A percentile compares a stretch with the other conserved stretches of the same genome.
These are phyloP conservation scores for Sinopyrophorus schimmeli DNA, from an alignment of 2,888 invertebrate species.

Conservation along the genomic window DNA sequence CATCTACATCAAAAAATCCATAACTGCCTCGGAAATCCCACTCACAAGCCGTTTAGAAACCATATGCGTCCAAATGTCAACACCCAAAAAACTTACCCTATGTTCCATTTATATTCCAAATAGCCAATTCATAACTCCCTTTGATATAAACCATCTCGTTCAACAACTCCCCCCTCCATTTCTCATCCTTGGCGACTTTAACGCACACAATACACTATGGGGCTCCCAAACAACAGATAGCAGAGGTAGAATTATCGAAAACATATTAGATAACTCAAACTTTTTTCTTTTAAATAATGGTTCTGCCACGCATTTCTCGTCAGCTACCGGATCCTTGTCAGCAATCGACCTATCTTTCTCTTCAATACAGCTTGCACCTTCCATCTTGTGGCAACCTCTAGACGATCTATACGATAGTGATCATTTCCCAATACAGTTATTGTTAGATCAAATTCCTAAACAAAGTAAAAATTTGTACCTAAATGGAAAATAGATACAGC, in stretches of 20 bases:
- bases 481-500: constrained; percentile 1
- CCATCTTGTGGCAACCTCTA: background rate
- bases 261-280: constrained; percentile 8
- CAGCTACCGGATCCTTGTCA: background rate
- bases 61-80: no score
- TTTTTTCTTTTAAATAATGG: constrained; percentile 4
- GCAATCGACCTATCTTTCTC: background rate
- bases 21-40: no score
- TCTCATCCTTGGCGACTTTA: background rate
- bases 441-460: no score
- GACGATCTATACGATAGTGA: constrained; percentile 5
- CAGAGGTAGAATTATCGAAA: constrained; percentile 9
- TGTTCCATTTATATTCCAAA: no score
- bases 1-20: no score
- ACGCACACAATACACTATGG: constrained; percentile 2
- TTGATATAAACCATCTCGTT: no score
- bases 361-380: background rate
- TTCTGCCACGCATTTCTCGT: constrained; percentile 2
- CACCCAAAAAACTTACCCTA: no score
- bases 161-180: constrained; percentile 4
- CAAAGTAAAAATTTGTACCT: background rate
- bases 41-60: no score
- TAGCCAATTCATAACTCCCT: no score
- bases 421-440: constrained; percentile 12
- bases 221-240: background rate